These are phyloP conservation scores for Prinia subflava DNA, from an alignment of 2,113 vertebrate species.

Conservation along the genomic window DNA sequence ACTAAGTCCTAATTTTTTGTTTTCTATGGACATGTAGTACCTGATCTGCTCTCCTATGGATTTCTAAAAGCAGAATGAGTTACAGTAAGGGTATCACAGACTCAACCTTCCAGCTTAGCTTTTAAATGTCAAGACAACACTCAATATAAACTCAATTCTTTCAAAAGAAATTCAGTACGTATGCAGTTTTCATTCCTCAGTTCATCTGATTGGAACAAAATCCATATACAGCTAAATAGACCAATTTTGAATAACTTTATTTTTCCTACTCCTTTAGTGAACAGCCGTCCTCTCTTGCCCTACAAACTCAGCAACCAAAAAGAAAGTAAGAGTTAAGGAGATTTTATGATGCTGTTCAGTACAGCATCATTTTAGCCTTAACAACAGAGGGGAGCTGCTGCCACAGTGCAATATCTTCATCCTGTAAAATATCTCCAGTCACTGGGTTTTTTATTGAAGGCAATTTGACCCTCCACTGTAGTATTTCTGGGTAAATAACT, in stretches of 20 bases:
- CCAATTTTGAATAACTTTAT: not conserved
- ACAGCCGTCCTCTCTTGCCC: not conserved
- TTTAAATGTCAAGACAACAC: not conserved
- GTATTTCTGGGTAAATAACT: constrained; percentile 21
- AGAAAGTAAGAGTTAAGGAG: not conserved
- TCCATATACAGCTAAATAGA: not conserved
- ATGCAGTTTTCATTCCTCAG: not conserved
- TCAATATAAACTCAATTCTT: not conserved
- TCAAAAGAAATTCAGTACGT: not conserved
- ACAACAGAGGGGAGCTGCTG: not conserved
- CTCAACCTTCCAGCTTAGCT: not conserved
- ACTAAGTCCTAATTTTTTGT: not conserved
- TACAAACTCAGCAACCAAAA: not conserved
- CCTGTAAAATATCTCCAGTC: not conserved
- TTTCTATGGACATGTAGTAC: not conserved
- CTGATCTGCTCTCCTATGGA: not conserved
- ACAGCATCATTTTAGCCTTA: not conserved
- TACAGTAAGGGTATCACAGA: not conserved
- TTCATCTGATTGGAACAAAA: not conserved
- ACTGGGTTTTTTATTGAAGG: not conserved
- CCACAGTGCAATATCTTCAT: not conserved
- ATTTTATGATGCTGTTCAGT: not conserved
- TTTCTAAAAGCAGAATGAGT: not conserved
- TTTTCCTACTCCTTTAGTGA: not conserved
- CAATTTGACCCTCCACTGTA: not conserved